Evolutionary conservation across 2,888 invertebrate genomes (phyloP), one percentile per base, ranked within the genome.

Genomic region (Pandemis heparana): DNA sequence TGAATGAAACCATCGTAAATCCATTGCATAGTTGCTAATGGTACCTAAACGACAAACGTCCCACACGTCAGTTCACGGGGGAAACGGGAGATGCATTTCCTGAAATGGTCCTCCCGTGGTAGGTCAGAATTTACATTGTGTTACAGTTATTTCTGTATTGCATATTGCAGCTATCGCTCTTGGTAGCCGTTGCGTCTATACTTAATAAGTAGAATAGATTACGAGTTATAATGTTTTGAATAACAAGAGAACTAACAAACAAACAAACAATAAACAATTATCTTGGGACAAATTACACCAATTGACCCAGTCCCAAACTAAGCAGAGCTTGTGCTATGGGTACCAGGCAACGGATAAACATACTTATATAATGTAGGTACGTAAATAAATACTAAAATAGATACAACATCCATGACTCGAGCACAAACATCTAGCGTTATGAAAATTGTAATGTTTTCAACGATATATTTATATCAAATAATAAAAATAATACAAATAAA

Each of bases 31-130:
- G 43, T 64, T 56, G 32, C 8, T 53, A 70, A 70, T 51, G 59
- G 53, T 38, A 46, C 14, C 16, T 63, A 56, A 63, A n/a, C n/a
- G n/a, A n/a, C n/a, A n/a, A 59, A 14, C 56, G 39, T 70, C 59
- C 56, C 38, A 59, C 38, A 59, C 38, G 63, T 32, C 43, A 63
- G 41, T 56, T 56, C 56, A 48, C 32, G 38, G 39, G 16, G 69
- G 18, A 61, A 69, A 61, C 51, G 69, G 6, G 51, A 32, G 56
- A 61, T 68, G 61, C 69, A 69, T 69, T 59, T 59, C 18, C 18
- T 64, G 14, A 5, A 48, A 53, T 39, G 1, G 48, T 9, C 46
- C 7, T 60, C 41, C 6, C 41, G 41, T 16, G 41, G 16, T 41
- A 61, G 41, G 41, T 56, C 18, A 8, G 38, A 9, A 51, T 38